Percentiles rank a stretch among this genome's conserved stretches.
Evolutionary conservation across 1,140 invertebrate genomes (phyloP).

Genomic region (Cyrtorhinus lividipennis): DNA sequence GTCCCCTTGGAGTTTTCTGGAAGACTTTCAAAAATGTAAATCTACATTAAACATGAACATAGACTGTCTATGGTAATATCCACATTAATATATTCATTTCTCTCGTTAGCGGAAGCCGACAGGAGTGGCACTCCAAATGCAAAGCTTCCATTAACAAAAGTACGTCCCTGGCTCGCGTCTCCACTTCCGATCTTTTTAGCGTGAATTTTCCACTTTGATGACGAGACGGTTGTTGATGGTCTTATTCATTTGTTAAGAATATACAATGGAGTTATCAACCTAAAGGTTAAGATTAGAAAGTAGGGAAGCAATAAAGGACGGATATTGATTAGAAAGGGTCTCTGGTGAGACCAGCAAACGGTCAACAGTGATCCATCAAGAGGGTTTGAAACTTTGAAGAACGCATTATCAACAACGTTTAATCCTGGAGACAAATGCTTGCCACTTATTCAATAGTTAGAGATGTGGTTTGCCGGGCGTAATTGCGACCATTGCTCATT

Average conservation of each 20-base stretch:
- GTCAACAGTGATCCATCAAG: neutral
- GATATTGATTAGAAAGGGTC: neutral
- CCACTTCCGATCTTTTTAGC: too few species aligned
- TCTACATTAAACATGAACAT: slow-evolving; percentile 2
- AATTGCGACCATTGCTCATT: neutral
- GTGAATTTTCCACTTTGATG: too few species aligned
- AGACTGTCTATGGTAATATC: neutral
- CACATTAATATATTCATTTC: slow-evolving; percentile 1
- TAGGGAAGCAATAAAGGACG: too few species aligned
- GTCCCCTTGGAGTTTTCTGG: neutral
- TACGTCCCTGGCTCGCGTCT: too few species aligned
- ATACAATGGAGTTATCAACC: too few species aligned
- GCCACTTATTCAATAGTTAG: slow-evolving; percentile 5
- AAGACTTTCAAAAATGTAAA: neutral
- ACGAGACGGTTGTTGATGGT: too few species aligned
- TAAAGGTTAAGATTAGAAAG: too few species aligned
- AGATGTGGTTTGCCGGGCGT: neutral
- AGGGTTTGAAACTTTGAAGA: neutral
- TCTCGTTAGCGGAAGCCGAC: slow-evolving; percentile 1
- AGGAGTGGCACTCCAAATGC: neutral
- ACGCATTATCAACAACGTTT: neutral
- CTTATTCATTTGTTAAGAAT: too few species aligned
- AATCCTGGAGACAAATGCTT: neutral
- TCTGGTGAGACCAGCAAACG: neutral
- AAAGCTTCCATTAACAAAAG: too few species aligned